A percentile compares a stretch with the other conserved stretches of the same genome.
These are phyloP conservation scores for Oryzias celebensis DNA, from an alignment of 2,113 vertebrate genomes.

Conservation along the genomic window DNA sequence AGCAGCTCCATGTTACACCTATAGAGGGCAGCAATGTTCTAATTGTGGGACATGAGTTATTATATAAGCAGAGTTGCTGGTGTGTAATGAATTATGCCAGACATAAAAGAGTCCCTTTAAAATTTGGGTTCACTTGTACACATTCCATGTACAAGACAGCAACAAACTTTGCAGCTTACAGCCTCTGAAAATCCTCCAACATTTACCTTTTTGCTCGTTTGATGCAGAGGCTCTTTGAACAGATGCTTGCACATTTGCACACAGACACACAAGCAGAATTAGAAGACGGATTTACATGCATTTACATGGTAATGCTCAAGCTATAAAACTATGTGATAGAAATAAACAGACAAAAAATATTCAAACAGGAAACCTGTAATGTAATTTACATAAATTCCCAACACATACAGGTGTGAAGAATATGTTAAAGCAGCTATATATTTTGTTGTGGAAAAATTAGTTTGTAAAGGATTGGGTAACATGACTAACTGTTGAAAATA, in stretches of 20 bases:
- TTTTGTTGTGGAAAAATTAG: constrained; percentile 55
- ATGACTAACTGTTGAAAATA: constrained; percentile 63
- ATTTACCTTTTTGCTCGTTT: constrained; percentile 22
- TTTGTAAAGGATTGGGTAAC: constrained; percentile 50
- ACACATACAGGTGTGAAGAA: constrained; percentile 30
- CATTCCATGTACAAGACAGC: constrained; percentile 44
- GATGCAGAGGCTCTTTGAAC: constrained; percentile 4
- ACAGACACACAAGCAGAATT: neutral
- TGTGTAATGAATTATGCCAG: constrained; percentile 61
- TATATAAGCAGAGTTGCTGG: constrained; percentile 65
- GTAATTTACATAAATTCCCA: too few species aligned
- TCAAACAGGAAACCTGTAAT: constrained; percentile 34
- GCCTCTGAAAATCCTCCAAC: constrained; percentile 22
- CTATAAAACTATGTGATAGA: constrained; percentile 12
- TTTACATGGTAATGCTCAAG: constrained; percentile 2
- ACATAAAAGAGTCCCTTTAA: constrained; percentile 60
- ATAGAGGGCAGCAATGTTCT: constrained; percentile 67
- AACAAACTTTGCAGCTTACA: constrained; percentile 25
- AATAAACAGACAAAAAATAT: too few species aligned
- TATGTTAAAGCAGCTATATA: constrained; percentile 50
- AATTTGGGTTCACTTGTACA: constrained; percentile 55
- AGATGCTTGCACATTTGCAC: neutral
- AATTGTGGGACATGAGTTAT: constrained; percentile 26
- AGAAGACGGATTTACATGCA: constrained; percentile 1
- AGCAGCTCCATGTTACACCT: constrained; percentile 43